Base-by-base conservation (phyloP, 2,113 vertebrate species). In the Dissostichus mawsoni region DNA sequence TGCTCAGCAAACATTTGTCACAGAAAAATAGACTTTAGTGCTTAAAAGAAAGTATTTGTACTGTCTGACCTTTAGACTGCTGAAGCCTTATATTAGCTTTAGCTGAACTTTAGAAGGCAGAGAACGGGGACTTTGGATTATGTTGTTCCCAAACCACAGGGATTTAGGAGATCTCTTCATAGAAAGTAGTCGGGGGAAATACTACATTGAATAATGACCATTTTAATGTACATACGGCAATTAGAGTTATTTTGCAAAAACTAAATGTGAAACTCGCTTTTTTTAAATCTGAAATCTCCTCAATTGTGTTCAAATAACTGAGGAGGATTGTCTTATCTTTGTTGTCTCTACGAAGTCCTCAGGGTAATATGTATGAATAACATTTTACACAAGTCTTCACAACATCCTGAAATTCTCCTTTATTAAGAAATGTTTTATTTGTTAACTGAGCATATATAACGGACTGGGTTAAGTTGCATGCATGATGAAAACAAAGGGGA, bases 371-470 rank as follows among this genome's bases (percentile, higher is more conserved):
- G 36, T 41, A 41, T 8, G 36, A 41, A 41, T 41, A 41, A 41
- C 36, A 41, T 29, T 29, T 29, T 3, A 29, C 29, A 29, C 4
- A 29, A 29, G 25, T 36, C 36, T 36, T 36, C 36, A 36, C 41
- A 74, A 51, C 65, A 14, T 29, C 20, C 5, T 36, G 7, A 33
- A 44, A 17, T 5, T 41, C 6, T 1, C 51, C 11, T 66, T 67
- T 45, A 13, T 81, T 76, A 56, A 69, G 29, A 80, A 80, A 86
- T 3, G 0, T 74, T 90, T 87, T 89, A 90, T 91, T 92, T 68
- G 11, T 83, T 76, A 74, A 69, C 51, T 69, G 44, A 66, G 51
- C 23, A 70, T 44, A 81, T 70, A 74, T 70, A 77, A 65, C 58
- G 20, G 45, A 65, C 44, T 58, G 45, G 50, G 53, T 36, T 33